A percentile compares a stretch with the other conserved stretches of the same genome.
Conservation (phyloP, 2,888 invertebrate species). For the Hydraecia micacea region DNA sequence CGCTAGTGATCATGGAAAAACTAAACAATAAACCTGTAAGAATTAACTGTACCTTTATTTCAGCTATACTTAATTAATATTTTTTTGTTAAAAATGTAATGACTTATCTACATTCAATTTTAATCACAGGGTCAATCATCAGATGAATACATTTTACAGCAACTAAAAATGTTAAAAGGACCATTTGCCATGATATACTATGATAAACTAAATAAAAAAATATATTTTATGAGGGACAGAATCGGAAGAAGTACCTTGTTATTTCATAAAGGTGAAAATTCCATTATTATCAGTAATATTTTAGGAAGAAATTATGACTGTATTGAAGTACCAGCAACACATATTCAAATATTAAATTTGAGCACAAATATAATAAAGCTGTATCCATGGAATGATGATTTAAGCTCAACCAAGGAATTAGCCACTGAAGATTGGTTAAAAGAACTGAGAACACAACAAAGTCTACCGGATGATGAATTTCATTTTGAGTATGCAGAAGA, state of each 20-base stretch:
- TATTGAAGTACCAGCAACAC: slow-evolving; percentile 92
- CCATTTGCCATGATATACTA: slow-evolving; percentile 96
- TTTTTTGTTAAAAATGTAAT: slow-evolving; percentile 21
- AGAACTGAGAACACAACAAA: slow-evolving; percentile 77
- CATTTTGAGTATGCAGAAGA: slow-evolving; percentile 67
- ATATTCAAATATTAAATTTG: slow-evolving; percentile 90
- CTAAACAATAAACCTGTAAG: slow-evolving; percentile 67
- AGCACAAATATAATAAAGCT: slow-evolving; percentile 73
- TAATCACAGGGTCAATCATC: slow-evolving; percentile 61
- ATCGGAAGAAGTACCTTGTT: slow-evolving; percentile 96
- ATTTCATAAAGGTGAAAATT: slow-evolving; percentile 85
- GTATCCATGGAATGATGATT: slow-evolving; percentile 77
- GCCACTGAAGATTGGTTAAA: slow-evolving; percentile 76
- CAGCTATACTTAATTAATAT: background rate
- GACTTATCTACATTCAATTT: background rate
- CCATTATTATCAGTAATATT: slow-evolving; percentile 89
- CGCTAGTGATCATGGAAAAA: slow-evolving; percentile 86
- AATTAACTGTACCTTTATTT: background rate
- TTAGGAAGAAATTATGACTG: slow-evolving; percentile 85
- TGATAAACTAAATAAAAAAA: slow-evolving; percentile 87
- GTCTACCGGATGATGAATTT: slow-evolving; percentile 81
- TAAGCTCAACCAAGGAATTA: slow-evolving; percentile 68
- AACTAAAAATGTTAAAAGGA: slow-evolving; percentile 92
- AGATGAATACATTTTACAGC: slow-evolving; percentile 78
- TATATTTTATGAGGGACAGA: slow-evolving; percentile 96